A percentile compares a stretch with the other conserved stretches of the same genome.
These are phyloP conservation scores for Nasalis larvatus DNA, from an alignment of 2,113 vertebrate species.

Conservation along the genomic window DNA sequence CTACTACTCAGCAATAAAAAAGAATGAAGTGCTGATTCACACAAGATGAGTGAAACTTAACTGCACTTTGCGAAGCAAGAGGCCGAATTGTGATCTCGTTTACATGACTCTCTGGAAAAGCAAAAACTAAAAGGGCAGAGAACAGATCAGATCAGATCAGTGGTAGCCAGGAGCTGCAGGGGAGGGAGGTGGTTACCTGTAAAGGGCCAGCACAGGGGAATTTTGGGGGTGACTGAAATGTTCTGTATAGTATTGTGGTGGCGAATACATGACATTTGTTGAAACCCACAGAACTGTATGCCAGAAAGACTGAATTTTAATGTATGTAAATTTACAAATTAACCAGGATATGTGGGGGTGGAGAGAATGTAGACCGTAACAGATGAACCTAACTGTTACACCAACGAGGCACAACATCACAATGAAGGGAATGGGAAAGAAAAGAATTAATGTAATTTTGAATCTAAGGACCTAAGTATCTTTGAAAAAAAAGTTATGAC, in stretches of 20 bases:
- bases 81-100: background rate
- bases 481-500: background rate
- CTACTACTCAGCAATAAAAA: background rate
- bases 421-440: background rate
- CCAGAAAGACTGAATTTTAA: conserved; percentile 45
- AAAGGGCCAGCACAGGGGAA: background rate
- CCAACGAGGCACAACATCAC: conserved; percentile 10
- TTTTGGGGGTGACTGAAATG: background rate
- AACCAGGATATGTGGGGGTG: conserved; percentile 39
- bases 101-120: background rate
- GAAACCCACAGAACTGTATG: conserved; percentile 5
- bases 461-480: background rate
- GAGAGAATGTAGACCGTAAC: background rate
- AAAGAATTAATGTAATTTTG: background rate
- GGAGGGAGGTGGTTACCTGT: background rate
- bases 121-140: background rate
- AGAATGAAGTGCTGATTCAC: background rate
- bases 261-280: background rate
- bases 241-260: background rate
- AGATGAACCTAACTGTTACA: conserved; percentile 4
- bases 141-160: background rate
- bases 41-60: background rate
- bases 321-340: conserved; percentile 46
- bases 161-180: background rate
- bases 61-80: background rate